Conservation (phyloP, 2,113 vertebrate species). For the Solea solea region DNA sequence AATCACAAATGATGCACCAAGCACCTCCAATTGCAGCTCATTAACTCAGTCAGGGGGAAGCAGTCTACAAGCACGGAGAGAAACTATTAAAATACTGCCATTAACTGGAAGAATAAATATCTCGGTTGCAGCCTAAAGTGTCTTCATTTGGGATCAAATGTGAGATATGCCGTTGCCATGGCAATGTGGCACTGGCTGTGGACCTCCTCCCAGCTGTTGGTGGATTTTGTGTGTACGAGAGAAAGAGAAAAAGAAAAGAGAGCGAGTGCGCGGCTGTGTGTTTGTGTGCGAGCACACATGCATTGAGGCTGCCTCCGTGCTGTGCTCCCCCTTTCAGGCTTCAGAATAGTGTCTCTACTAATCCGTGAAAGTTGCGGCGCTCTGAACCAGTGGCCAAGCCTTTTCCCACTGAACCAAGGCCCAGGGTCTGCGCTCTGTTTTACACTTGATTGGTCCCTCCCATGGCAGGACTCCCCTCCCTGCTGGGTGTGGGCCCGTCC, state of each 20-base stretch:
- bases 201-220: slow-evolving; percentile 96
- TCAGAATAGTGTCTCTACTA: slow-evolving; percentile 98
- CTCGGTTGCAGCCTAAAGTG: slow-evolving; percentile 84
- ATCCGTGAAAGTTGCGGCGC: slow-evolving; percentile 98
- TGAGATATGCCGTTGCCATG: slow-evolving; percentile 96
- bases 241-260: slow-evolving; percentile 37
- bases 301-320: slow-evolving; percentile 97
- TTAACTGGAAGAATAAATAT: slow-evolving; percentile 81
- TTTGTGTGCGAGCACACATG: slow-evolving; percentile 80
- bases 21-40: slow-evolving; percentile 65
- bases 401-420: slow-evolving; percentile 96
- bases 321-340: slow-evolving; percentile 94
- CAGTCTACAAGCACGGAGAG: slow-evolving; percentile 50
- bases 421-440: slow-evolving; percentile 94
- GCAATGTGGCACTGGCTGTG: slow-evolving; percentile 91
- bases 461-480: slow-evolving; percentile 93
- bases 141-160: slow-evolving; percentile 95
- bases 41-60: slow-evolving; percentile 72
- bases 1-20: slow-evolving; percentile 62
- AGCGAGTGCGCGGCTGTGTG: slow-evolving; percentile 60
- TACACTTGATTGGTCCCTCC: slow-evolving; percentile 98
- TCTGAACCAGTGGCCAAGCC: slow-evolving; percentile 95
- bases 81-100: slow-evolving; percentile 76
- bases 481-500: slow-evolving; percentile 92
- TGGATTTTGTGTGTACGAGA: slow-evolving; percentile 81